Base-by-base conservation (phyloP, 2,113 vertebrate species). In the Lagenorhynchus albirostris region DNA sequence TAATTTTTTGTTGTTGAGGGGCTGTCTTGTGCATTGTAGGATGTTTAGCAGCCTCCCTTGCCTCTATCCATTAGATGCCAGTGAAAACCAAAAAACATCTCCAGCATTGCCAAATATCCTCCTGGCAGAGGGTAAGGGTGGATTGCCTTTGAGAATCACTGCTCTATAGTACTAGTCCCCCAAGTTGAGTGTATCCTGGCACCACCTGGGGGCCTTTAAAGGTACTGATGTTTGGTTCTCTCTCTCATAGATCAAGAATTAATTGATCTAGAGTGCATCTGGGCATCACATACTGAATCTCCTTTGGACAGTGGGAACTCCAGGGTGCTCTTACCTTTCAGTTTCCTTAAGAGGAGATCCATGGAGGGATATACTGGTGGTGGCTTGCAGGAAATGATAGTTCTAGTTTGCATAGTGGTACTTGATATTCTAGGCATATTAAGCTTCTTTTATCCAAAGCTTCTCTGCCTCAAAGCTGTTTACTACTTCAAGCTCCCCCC, bases 121-220 rank as follows among this genome's bases (percentile, higher is more conserved):
- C 23, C 60, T 0, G 1, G 11, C 2, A 26, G 29, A 58, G 25
- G n/a, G 8, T 23, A 2, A 6, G 0, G 0, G 8, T 2, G 71
- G 50, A 36, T 6, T 8, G 31, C 4, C 23, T 13, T 53, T 36
- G 70, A 83, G 21, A 90, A 83, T 12, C 2, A 47, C 0, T 25
- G 58, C 29, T 76, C 68, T 83, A 7, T 21, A 31, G 20, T 13
- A 18, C 47, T 70, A 55, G 15, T 0, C 2, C n/a, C 77, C n/a
- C 0, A 1, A 29, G n/a, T 41, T 87, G 25, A 0, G 15, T 71
- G 9, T 36, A 58, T 31, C 25, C 15, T 87, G 50, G 8, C 3
- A 38, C 1, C 0, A 55, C 15, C 9, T 38, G 84, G 84, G 36
- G 12, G 44, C 18, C n/a, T 58, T 89, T n/a, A 50, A 89, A 63